Evolutionary conservation across 2,113 vertebrate genomes (phyloP).

Genomic region (Martes martes): DNA sequence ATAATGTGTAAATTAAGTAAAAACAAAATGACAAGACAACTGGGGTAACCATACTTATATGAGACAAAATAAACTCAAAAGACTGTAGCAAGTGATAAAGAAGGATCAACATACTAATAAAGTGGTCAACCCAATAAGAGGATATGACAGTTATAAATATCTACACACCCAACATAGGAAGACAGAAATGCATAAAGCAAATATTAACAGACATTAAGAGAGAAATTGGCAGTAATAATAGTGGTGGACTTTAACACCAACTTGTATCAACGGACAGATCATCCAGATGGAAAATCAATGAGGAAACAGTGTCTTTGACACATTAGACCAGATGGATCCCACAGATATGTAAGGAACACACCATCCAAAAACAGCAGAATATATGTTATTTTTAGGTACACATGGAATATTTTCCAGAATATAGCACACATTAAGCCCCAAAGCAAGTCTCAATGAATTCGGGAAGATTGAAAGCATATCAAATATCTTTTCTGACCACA

Average conservation of each 20-base stretch:
- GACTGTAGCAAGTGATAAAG: background rate
- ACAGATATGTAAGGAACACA: background rate
- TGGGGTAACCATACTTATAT: background rate
- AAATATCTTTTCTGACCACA: background rate
- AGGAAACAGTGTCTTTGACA: background rate
- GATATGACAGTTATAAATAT: background rate
- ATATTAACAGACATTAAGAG: background rate
- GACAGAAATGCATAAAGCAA: background rate
- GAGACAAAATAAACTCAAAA: background rate
- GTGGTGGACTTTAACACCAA: background rate
- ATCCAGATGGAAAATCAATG: background rate
- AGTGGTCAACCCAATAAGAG: background rate
- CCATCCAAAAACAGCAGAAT: background rate
- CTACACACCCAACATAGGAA: background rate
- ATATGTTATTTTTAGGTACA: background rate
- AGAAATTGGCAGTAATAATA: background rate
- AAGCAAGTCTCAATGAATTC: background rate
- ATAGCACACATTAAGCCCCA: background rate
- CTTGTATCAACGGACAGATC: background rate
- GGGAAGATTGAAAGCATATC: background rate
- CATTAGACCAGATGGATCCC: background rate
- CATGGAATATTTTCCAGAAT: background rate
- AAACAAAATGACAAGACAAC: background rate
- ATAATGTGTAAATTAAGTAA: background rate
- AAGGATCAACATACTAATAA: background rate